A percentile compares a stretch with the other conserved stretches of the same genome.
Conservation (phyloP, 2,797 vertebrate genomes). For the Myotis planiceps region DNA sequence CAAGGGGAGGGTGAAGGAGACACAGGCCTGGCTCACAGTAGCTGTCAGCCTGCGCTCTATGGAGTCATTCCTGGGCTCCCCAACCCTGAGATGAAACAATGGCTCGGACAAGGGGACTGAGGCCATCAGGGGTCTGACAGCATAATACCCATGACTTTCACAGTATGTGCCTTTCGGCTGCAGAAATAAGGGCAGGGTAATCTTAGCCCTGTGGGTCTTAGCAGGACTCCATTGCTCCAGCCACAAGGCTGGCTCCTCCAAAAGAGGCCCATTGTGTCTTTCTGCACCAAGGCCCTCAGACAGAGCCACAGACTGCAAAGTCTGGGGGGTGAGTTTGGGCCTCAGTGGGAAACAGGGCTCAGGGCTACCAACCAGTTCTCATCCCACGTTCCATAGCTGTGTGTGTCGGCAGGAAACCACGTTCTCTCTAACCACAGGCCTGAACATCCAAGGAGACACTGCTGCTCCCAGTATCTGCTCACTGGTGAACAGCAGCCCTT, state of each 20-base stretch:
- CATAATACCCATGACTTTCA: slow-evolving; percentile 43
- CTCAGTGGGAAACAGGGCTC: not conserved
- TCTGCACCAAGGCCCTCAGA: not conserved
- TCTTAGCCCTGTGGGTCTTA: slow-evolving; percentile 22
- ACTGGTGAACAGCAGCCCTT: not conserved
- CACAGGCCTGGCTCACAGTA: not conserved
- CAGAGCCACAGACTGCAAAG: not conserved
- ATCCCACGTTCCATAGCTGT: not conserved
- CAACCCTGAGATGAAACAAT: not conserved
- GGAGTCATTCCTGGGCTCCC: not conserved
- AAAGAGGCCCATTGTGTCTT: not conserved
- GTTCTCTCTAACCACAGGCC: not conserved
- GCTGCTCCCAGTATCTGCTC: not conserved
- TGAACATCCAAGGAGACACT: not conserved
- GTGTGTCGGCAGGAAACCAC: not conserved
- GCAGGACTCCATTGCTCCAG: not conserved
- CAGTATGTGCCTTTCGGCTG: slow-evolving; percentile 12
- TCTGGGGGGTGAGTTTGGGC: not conserved
- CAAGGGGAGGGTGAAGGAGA: not conserved
- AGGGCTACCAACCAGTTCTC: not conserved
- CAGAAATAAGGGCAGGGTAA: slow-evolving; percentile 65
- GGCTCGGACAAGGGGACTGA: slow-evolving; percentile 25
- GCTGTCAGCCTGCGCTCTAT: fast-evolving
- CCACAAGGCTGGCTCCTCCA: slow-evolving; percentile 22
- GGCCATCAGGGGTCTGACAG: not conserved